These are phyloP conservation scores for Actinemys pallida DNA, from an alignment of 2,113 vertebrate species.

Conservation along the genomic window DNA sequence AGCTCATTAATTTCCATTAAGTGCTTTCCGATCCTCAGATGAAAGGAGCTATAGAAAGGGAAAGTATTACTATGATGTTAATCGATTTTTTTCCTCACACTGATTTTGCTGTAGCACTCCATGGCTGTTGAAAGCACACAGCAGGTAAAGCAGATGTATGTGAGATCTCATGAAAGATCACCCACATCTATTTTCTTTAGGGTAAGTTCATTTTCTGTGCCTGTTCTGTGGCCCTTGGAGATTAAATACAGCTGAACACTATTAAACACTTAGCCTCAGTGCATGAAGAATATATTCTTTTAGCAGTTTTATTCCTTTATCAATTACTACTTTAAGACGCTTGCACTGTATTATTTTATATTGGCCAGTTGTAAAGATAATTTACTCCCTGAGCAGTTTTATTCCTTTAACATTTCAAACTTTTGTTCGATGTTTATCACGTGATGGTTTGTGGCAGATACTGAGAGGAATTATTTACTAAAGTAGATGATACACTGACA, in stretches of 20 bases:
- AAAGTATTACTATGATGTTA: background rate
- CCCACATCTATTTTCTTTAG: slow-evolving; percentile 33
- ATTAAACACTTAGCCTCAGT: slow-evolving; percentile 57
- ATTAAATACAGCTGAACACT: slow-evolving; percentile 58
- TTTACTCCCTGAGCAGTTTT: slow-evolving; percentile 58
- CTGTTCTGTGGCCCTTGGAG: slow-evolving; percentile 21
- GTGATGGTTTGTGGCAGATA: slow-evolving; percentile 39
- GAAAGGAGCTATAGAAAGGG: background rate
- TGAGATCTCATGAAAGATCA: slow-evolving; percentile 43
- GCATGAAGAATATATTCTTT: slow-evolving; percentile 68
- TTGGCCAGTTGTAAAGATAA: slow-evolving; percentile 71
- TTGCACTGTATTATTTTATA: slow-evolving; percentile 71
- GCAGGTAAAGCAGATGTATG: slow-evolving; percentile 18
- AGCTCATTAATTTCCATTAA: background rate
- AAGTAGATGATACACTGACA: background rate
- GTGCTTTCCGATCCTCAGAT: background rate
- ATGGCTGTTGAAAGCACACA: slow-evolving; percentile 32
- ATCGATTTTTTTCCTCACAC: background rate
- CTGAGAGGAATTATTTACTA: slow-evolving; percentile 24
- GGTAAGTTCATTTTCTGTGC: slow-evolving; percentile 39
- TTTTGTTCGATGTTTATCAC: slow-evolving; percentile 53
- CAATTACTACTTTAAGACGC: slow-evolving; percentile 65
- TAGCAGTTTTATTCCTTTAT: slow-evolving; percentile 72
- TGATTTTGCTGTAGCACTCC: slow-evolving; percentile 29
- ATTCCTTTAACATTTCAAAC: slow-evolving; percentile 65